A percentile compares a stretch with the other conserved stretches of the same genome.
These are phyloP conservation scores for Caenorhabditis panamensis DNA, from an alignment of 2,888 invertebrate genomes.

Conservation along the genomic window DNA sequence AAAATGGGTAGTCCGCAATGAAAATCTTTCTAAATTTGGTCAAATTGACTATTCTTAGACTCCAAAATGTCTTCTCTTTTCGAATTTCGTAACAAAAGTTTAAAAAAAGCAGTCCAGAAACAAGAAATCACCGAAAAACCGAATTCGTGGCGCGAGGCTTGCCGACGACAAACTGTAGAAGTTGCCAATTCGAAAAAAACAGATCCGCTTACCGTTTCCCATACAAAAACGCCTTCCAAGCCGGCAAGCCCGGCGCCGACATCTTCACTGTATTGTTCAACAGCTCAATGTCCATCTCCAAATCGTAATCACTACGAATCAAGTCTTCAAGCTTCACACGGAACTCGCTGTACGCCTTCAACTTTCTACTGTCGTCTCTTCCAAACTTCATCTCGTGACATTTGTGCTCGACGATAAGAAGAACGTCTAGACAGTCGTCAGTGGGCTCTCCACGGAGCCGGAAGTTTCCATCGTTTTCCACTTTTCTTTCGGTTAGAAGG, in stretches of 20 bases:
- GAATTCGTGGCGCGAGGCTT: no score
- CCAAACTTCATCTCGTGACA: conserved; percentile 23
- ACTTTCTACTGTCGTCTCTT: conserved; percentile 12
- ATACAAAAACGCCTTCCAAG: conserved; percentile 27
- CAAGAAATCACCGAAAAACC: no score
- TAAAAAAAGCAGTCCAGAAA: no score
- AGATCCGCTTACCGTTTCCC: conserved; percentile 28
- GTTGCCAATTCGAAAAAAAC: no score
- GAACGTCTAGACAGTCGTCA: conserved; percentile 32
- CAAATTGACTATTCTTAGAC: no score
- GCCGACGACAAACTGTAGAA: no score
- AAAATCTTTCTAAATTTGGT: no score
- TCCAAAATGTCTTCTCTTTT: no score
- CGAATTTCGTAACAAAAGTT: no score
- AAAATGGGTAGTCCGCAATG: no score
- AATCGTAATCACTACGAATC: conserved; percentile 13
- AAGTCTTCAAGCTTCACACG: conserved; percentile 14
- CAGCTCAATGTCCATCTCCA: conserved; percentile 39
- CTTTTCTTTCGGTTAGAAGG: conserved; percentile 18
- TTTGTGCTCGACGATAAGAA: conserved; percentile 24
- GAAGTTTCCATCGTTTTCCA: conserved; percentile 21
- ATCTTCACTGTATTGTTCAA: background rate
- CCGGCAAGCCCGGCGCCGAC: conserved; percentile 10
- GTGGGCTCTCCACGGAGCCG: conserved; percentile 20
- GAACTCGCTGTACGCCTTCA: conserved; percentile 23